These are phyloP conservation scores for Antennarius striatus DNA, from an alignment of 2,113 vertebrate genomes.

Conservation along the genomic window DNA sequence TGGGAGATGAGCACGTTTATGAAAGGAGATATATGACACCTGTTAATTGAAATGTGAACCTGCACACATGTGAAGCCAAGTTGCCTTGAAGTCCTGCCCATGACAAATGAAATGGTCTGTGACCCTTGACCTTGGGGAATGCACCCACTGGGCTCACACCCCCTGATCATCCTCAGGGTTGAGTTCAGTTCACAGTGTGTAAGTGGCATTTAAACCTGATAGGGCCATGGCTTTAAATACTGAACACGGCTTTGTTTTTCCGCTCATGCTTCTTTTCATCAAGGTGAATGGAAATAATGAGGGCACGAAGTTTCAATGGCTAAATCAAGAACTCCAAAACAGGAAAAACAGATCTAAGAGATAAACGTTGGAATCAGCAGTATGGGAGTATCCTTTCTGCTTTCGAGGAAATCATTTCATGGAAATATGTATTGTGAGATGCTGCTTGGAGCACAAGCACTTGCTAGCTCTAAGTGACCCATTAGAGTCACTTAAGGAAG, in stretches of 20 bases:
- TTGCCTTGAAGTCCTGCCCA: slow-evolving; percentile 41
- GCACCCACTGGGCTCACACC: slow-evolving; percentile 28
- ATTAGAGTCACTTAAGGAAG: too few relatives aligned
- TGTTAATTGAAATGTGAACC: slow-evolving; percentile 64
- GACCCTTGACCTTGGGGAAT: slow-evolving; percentile 53
- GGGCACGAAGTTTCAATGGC: slow-evolving; percentile 31
- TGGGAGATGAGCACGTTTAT: slow-evolving; percentile 33
- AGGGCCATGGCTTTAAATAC: slow-evolving; percentile 60
- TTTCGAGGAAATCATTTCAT: slow-evolving; percentile 2
- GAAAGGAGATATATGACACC: slow-evolving; percentile 59
- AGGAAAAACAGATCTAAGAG: slow-evolving; percentile 34
- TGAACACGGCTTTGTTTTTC: slow-evolving; percentile 65
- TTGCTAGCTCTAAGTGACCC: too few relatives aligned
- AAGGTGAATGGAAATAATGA: slow-evolving; percentile 69
- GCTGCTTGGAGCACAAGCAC: too few relatives aligned
- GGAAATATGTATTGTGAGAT: not conserved
- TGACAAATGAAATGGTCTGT: slow-evolving; percentile 59
- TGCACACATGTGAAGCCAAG: slow-evolving; percentile 35
- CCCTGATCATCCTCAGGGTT: slow-evolving; percentile 39
- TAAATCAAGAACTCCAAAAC: slow-evolving; percentile 59
- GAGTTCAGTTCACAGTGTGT: slow-evolving; percentile 58
- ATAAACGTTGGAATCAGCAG: slow-evolving; percentile 19
- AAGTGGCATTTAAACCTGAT: slow-evolving; percentile 60
- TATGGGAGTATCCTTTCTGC: not conserved
- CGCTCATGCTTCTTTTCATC: slow-evolving; percentile 60